These are phyloP conservation scores for Podarcis lilfordi DNA, from an alignment of 2,797 vertebrate species.

Conservation along the genomic window DNA sequence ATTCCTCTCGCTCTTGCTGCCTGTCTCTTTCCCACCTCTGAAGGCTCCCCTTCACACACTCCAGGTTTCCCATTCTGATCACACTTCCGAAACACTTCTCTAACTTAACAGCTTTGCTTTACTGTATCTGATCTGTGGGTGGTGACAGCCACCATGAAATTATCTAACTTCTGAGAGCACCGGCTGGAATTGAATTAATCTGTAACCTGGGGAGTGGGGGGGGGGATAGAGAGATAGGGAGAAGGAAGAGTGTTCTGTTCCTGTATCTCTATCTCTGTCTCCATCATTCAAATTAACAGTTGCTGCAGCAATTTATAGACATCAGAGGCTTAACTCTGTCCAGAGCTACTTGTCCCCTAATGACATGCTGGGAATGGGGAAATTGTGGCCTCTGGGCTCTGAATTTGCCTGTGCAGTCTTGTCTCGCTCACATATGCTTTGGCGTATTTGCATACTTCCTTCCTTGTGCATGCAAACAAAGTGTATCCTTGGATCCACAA, in stretches of 20 bases:
- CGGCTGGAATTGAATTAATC: slow-evolving; percentile 16
- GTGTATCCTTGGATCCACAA: not conserved
- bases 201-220: not conserved
- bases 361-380: not conserved
- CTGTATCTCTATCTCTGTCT: not conserved
- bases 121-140: slow-evolving; percentile 4
- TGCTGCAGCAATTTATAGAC: not conserved
- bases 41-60: not conserved
- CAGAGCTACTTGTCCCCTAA: not conserved
- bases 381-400: not conserved
- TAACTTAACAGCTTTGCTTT: not conserved
- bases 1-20: not conserved
- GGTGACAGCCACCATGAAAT: not conserved
- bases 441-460: not conserved
- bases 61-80: not conserved
- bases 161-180: not conserved
- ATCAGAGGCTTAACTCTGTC: not conserved
- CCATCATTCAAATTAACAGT: not conserved
- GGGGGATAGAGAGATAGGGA: not conserved
- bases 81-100: not conserved
- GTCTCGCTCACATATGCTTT: not conserved
- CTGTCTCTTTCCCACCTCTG: not conserved
- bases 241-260: not conserved
- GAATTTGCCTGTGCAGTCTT: not conserved
- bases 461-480: not conserved